Conservation (phyloP, 35 echinoderm and acorn worm genomes). For the Hemicentrotus pulcherrimus region DNA sequence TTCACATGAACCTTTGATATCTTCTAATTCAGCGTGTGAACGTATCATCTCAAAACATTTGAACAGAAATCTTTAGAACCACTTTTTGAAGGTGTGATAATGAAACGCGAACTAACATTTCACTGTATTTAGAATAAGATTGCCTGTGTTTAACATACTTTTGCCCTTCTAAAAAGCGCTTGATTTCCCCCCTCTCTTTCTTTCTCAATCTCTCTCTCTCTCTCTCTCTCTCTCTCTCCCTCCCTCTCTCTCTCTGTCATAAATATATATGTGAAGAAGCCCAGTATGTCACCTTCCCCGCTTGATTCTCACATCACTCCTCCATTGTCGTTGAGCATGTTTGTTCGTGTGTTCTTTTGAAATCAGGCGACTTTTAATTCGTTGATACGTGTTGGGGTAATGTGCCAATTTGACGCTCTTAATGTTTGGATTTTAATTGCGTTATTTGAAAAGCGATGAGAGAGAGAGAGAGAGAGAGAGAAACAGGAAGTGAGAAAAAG, state of each 20-base stretch:
- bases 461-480: not conserved
- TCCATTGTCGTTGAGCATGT: slow-evolving; percentile 13
- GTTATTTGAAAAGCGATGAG: not conserved
- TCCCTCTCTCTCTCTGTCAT: not conserved
- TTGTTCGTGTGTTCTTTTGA: not conserved
- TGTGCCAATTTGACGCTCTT: slow-evolving; percentile 24
- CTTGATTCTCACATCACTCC: not conserved
- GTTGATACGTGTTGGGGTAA: slow-evolving; percentile 21
- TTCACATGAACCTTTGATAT: too few species aligned
- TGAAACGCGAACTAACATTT: not conserved
- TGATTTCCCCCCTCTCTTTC: not conserved
- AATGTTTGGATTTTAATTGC: slow-evolving; percentile 19
- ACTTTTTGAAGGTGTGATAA: not conserved
- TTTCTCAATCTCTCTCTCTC: too few species aligned
- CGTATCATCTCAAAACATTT: not conserved
- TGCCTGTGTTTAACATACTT: not conserved
- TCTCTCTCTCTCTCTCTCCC: too few species aligned
- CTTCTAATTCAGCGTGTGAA: too few species aligned
- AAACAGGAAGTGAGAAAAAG: not conserved
- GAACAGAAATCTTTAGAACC: not conserved
- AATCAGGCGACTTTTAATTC: slow-evolving; percentile 43
- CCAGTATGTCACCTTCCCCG: not conserved
- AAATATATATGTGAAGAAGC: not conserved
- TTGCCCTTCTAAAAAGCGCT: not conserved
- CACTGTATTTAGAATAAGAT: slow-evolving; percentile 22